Evolutionary conservation across 2,113 vertebrate genomes (phyloP), one percentile per base, ranked within the genome.

Genomic region (Perca flavescens): DNA sequence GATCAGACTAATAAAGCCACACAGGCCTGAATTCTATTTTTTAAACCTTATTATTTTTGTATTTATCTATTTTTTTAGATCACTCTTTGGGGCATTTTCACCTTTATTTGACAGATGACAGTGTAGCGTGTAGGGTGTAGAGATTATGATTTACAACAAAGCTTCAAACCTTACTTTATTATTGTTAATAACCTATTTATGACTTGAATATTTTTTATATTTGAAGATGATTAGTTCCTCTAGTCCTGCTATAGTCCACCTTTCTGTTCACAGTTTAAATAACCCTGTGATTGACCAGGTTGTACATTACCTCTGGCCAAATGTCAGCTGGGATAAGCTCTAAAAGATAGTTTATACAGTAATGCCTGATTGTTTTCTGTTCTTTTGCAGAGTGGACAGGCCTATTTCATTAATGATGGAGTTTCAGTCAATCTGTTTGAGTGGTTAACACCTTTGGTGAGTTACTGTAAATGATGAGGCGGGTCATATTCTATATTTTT

Each of bases 371-470:
- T 36, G 43, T 71, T 49, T 80, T 72, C 46, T 76, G 28, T 31
- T 43, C 7, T 54, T 69, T 86, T 91, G 65, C 95, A 99, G 98
- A 97, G 96, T 13, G 98, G 97, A 46, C 97, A 99, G 89, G 95
- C 93, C 0, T 99, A 99, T 85, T 99, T 97, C 88, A 96, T 99
- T 89, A 97, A 99, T 0, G 97, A 99, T 0, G 97, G 98, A 1
- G 95, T 97, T 57, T 96, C 96, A 0, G 95, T 98, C 79, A 96
- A 97, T 84, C 92, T 98, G 79, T 98, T 97, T 12, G 96, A 98
- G 73, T 99, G 97, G 97, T 92, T 98, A 47, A 92, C 95, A 6
- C 97, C 97, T 0, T 72, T 98, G 94, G 98, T 99, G 95, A 13
- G 97, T 97, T 53, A 43, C 40, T 43, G 10, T 43, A 8, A 28